These are phyloP conservation scores for Leptoclinus maculatus DNA, from an alignment of 2,797 vertebrate species.

Conservation along the genomic window DNA sequence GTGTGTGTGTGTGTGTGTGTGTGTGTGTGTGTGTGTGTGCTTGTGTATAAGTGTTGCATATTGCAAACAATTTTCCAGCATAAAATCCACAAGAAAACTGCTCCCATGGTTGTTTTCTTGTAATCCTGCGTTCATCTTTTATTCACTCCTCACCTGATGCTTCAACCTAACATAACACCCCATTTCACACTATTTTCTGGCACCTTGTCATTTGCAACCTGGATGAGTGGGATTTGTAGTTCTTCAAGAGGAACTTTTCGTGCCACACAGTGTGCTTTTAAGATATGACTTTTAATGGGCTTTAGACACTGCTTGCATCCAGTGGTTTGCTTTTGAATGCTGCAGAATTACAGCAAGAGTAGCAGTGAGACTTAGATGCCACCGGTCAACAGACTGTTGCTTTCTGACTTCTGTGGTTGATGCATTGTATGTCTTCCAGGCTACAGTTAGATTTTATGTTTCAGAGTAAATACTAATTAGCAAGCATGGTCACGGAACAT, in stretches of 20 bases:
- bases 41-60: background rate
- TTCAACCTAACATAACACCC: background rate
- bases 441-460: constrained; percentile 54
- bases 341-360: constrained; percentile 28
- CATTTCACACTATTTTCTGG: background rate
- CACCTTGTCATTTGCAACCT: constrained; percentile 16
- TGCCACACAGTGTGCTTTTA: background rate
- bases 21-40: constrained; percentile 14
- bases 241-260: background rate
- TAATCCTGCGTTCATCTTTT: background rate
- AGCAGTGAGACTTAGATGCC: constrained; percentile 27
- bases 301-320: constrained; percentile 3
- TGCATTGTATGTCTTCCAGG: constrained; percentile 37
- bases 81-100: background rate
- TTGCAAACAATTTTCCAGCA: constrained; percentile 2
- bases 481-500: constrained; percentile 29
- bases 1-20: background rate
- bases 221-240: constrained; percentile 35
- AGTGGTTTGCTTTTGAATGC: constrained; percentile 1
- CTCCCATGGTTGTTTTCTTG: background rate
- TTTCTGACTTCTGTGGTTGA: constrained; percentile 30
- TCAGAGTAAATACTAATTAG: constrained; percentile 47
- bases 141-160: background rate
- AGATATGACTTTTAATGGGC: background rate
- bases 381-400: constrained; percentile 25